Evolutionary conservation across 64 coral and sea anemone genomes (phyloP).

Genomic region (Porites lutea): DNA sequence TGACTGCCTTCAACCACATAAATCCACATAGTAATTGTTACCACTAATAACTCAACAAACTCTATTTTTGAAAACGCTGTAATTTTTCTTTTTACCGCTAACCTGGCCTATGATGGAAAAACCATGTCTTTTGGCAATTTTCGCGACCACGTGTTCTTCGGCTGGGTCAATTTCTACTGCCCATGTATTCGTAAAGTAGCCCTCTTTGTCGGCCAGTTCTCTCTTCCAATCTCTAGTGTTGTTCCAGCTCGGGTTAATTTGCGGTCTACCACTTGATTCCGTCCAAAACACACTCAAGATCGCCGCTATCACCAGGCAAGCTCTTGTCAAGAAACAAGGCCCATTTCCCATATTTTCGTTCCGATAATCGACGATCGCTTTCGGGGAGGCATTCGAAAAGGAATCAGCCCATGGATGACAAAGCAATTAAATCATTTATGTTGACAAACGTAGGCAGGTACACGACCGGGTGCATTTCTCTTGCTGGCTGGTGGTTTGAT

Average conservation of each 20-base stretch:
- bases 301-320: slow-evolving; percentile 33
- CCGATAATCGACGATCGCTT: slow-evolving; percentile 58
- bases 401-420: slow-evolving; percentile 74
- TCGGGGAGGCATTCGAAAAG: slow-evolving; percentile 70
- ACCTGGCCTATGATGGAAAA: slow-evolving; percentile 94
- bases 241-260: slow-evolving; percentile 50
- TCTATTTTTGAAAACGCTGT: not conserved
- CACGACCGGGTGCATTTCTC: slow-evolving; percentile 32
- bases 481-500: slow-evolving; percentile 18
- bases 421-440: slow-evolving; percentile 88
- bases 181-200: slow-evolving; percentile 99
- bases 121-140: slow-evolving; percentile 91
- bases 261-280: not conserved
- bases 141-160: slow-evolving; percentile 72
- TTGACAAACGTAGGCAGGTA: slow-evolving; percentile 83
- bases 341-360: slow-evolving; percentile 89
- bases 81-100: not conserved
- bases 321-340: slow-evolving; percentile 44
- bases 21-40: slow-evolving; percentile 6
- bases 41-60: not conserved
- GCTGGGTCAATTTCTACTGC: slow-evolving; percentile 90
- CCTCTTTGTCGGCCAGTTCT: slow-evolving; percentile 90
- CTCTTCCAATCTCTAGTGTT: slow-evolving; percentile 84
- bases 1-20: slow-evolving; percentile 27
- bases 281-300: slow-evolving; percentile 9